phyloP scores from a whole-genome alignment of 2,113 vertebrate genomes.

The Amia ocellicauda region DNA sequence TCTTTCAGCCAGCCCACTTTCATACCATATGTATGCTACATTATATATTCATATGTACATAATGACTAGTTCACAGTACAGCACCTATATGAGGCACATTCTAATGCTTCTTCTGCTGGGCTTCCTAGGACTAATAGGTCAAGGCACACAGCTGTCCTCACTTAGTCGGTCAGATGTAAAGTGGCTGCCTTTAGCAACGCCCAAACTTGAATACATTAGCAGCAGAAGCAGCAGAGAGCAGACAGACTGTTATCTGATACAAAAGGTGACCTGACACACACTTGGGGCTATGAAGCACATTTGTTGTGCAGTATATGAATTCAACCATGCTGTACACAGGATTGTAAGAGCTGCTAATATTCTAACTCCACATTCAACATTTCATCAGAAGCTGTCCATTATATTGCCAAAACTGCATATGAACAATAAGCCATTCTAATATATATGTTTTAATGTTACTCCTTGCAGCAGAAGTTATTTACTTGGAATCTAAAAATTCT shows the following conservation, averaged over 20 bases:
- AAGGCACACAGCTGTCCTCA: constrained; percentile 49
- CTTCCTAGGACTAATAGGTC: constrained; percentile 33
- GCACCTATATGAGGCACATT: too few relatives aligned
- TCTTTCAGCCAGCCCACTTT: too few relatives aligned
- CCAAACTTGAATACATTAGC: constrained; percentile 51
- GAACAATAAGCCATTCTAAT: too few relatives aligned
- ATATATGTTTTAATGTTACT: too few relatives aligned
- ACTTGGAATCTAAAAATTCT: too few relatives aligned
- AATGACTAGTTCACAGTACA: too few relatives aligned
- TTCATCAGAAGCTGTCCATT: not conserved
- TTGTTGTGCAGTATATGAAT: not conserved
- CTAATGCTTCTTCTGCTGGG: too few relatives aligned
- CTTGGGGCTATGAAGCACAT: constrained; percentile 34
- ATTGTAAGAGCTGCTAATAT: not conserved
- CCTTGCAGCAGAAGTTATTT: too few relatives aligned
- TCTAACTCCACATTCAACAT: not conserved
- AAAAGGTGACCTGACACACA: constrained; percentile 42
- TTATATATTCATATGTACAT: too few relatives aligned
- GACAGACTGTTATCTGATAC: constrained; percentile 36
- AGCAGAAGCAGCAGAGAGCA: constrained; percentile 52
- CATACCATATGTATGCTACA: too few relatives aligned
- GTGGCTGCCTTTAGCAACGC: constrained; percentile 47
- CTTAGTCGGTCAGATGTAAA: constrained; percentile 50
- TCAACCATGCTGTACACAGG: not conserved
- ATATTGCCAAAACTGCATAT: too few relatives aligned